Evolutionary conservation across 2,113 vertebrate genomes (phyloP).

Genomic region (Pyrgilauda ruficollis): DNA sequence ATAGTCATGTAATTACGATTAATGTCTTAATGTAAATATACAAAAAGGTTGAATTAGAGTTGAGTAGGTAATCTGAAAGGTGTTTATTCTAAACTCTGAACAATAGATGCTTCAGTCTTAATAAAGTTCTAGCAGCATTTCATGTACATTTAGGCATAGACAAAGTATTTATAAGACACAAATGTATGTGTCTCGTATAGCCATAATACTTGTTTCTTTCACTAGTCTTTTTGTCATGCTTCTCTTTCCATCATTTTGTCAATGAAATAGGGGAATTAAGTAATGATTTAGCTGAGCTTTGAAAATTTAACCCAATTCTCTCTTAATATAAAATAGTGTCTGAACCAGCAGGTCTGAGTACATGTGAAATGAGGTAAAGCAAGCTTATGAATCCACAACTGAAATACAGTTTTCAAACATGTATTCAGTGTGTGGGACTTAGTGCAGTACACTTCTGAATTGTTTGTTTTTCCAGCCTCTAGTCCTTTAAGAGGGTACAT

Average conservation of each 20-base stretch:
- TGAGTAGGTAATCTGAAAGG: background rate
- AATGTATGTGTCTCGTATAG: background rate
- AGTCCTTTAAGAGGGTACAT: conserved; percentile 24
- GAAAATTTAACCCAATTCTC: background rate
- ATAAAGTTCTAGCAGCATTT: background rate
- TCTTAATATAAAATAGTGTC: background rate
- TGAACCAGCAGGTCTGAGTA: background rate
- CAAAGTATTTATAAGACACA: background rate
- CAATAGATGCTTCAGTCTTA: background rate
- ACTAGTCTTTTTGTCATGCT: background rate
- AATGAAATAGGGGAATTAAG: background rate
- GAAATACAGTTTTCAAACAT: background rate
- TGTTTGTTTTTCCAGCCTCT: conserved; percentile 50
- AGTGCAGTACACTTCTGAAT: background rate
- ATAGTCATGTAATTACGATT: background rate
- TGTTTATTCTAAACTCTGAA: background rate
- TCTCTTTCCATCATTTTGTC: background rate
- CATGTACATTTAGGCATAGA: background rate
- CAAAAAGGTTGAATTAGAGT: background rate
- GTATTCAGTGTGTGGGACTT: background rate
- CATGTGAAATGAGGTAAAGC: background rate
- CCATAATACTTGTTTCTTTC: background rate
- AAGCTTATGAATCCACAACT: conserved; percentile 6
- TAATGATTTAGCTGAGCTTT: background rate
- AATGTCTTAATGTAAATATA: background rate